phyloP scores from a whole-genome alignment of 1,140 invertebrate species.

The Zaprionus kolodkinae region DNA sequence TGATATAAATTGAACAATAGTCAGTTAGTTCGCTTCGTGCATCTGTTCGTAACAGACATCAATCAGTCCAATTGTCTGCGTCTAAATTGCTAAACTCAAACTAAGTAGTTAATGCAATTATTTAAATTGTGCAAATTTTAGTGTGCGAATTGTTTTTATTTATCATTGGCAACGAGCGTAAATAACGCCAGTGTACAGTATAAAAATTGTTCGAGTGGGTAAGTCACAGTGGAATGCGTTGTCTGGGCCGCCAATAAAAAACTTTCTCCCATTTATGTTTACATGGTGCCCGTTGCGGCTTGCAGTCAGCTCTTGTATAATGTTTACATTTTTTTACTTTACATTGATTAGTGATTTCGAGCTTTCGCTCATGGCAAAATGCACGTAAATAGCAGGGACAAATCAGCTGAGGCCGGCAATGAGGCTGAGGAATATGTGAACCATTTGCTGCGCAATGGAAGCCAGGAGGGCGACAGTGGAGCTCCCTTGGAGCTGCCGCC shows the following conservation, averaged over 20 bases:
- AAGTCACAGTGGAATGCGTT: conserved; percentile 12
- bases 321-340: conserved; percentile 5
- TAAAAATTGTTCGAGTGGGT: not conserved
- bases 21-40: conserved; percentile 9
- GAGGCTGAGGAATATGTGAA: conserved; percentile 57
- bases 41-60: not conserved
- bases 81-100: conserved; percentile 6
- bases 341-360: conserved; percentile 28
- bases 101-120: conserved; percentile 5
- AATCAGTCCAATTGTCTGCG: conserved; percentile 4
- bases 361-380: conserved; percentile 41
- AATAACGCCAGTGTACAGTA: not conserved
- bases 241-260: not conserved
- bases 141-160: not conserved
- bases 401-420: conserved; percentile 3
- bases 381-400: conserved; percentile 34
- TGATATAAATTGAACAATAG: not conserved
- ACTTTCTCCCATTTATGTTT: conserved; percentile 38
- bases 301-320: conserved; percentile 15
- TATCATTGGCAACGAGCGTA: not conserved
- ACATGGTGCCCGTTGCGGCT: not conserved
- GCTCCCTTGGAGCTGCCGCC: conserved; percentile 84
- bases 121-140: conserved; percentile 19
- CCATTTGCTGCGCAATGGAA: conserved; percentile 67
- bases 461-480: conserved; percentile 73